Evolutionary conservation across 2,113 vertebrate species (phyloP), one percentile per base, ranked within the genome.

Genomic region (Proterorhinus semilunaris): DNA sequence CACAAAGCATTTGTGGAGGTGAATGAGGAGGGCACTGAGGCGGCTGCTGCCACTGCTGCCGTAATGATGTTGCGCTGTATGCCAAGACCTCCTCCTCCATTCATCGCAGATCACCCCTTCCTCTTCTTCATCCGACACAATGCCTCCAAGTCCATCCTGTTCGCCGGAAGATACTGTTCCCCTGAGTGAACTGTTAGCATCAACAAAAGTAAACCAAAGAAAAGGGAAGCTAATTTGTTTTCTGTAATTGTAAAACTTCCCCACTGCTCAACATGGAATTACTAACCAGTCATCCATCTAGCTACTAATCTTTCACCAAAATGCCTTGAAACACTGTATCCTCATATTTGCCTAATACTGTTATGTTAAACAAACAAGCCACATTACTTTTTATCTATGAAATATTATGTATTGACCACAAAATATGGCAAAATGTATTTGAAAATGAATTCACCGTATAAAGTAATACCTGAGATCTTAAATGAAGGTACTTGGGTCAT

Each of bases 91-190:
- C 21, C 87, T 3, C 50, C 90, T 7, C n/a, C 21, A 11, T 96
- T 98, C 76, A 79, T 87, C 10, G 95, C 93, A 2, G 92, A 97
- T 52, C 96, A 98, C n/a, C 96, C 96, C 54, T 98, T 99, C 83
- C 82, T 98, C 45, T 96, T 96, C 83, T 92, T 95, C 71, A 95
- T 98, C 73, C 83, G 91, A 44, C 91, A 97, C 55, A 98, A 94
- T 65, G 52, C 76, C 58, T 90, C 92, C 50, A 86, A 75, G 10
- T 93, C 68, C 46, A 69, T 96, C 6, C 92, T 98, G 59, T 98
- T 98, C 72, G 86, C 84, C 1, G 95, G 95, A 2, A 93, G 93
- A 52, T 93, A 92, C 72, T 91, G 89, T 70, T 94, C 92, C 7
- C 96, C 96, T 0, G 3, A 64, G 80, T 88, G 72, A n/a, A n/a